Conservation (phyloP, 2,113 vertebrate genomes). For the Phaethornis superciliosus region DNA sequence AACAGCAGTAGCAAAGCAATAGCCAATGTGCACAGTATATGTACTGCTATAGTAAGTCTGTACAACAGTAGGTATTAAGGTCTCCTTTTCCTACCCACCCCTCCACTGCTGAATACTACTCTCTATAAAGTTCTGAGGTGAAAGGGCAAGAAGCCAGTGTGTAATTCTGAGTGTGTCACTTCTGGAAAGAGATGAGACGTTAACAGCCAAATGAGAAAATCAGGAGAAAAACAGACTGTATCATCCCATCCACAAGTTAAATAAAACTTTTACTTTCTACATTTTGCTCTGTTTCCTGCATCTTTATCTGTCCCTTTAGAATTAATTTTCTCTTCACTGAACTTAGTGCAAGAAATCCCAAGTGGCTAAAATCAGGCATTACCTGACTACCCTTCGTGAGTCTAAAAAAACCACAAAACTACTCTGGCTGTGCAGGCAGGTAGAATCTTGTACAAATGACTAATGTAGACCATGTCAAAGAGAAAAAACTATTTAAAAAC, state of each 20-base stretch:
- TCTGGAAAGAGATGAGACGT: not conserved
- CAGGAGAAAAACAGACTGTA: not conserved
- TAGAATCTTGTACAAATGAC: not conserved
- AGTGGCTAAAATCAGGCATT: not conserved
- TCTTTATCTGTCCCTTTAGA: not conserved
- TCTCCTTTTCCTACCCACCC: not conserved
- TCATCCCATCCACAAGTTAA: not conserved
- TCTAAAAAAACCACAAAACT: not conserved
- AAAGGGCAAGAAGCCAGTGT: slow-evolving; percentile 20
- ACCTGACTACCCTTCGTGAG: not conserved
- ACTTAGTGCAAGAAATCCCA: not conserved
- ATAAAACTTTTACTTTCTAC: not conserved
- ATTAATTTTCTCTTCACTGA: not conserved
- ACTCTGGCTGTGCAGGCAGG: not conserved
- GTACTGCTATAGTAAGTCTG: not conserved
- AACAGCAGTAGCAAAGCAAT: not conserved
- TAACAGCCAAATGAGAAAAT: slow-evolving; percentile 17
- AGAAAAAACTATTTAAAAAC: not conserved
- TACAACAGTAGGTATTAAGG: slow-evolving; percentile 14
- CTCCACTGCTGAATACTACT: slow-evolving; percentile 29
- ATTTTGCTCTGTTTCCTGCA: not conserved
- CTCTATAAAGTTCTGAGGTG: slow-evolving; percentile 18
- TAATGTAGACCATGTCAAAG: not conserved
- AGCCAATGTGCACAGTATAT: no score
- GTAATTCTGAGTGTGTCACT: not conserved